Evolutionary conservation across 2,113 vertebrate genomes (phyloP).

Genomic region (Dipodomys stephensi): DNA sequence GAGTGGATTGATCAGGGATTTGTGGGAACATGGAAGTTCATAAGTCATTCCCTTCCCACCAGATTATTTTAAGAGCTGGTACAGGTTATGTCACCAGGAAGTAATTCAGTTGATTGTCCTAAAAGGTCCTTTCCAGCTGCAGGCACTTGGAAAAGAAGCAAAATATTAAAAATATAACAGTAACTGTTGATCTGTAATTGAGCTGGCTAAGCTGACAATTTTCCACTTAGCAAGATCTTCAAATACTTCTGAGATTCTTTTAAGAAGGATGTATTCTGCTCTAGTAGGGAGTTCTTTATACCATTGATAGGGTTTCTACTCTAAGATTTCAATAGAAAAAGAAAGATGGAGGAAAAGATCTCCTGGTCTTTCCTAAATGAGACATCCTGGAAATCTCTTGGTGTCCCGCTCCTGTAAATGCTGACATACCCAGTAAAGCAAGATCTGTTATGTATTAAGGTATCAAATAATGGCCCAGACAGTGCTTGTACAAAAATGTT

Average conservation of each 20-base stretch:
- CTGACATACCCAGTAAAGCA: neutral
- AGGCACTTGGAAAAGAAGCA: neutral
- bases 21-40: too few species aligned
- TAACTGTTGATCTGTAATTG: neutral
- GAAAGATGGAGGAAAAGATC: neutral
- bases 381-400: neutral
- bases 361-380: neutral
- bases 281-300: neutral
- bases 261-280: neutral
- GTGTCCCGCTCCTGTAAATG: neutral
- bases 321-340: neutral
- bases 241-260: neutral
- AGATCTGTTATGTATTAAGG: neutral
- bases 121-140: neutral
- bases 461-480: neutral
- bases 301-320: neutral
- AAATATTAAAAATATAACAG: neutral
- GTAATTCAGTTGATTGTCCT: neutral
- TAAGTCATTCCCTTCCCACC: neutral
- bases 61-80: neutral
- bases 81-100: neutral
- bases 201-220: neutral
- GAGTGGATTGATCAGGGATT: neutral
- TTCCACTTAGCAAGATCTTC: neutral
- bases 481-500: too few species aligned